A percentile compares a stretch with the other conserved stretches of the same genome.
These are phyloP conservation scores for Paracentrotus lividus DNA, from an alignment of 53 echinoderm and acorn worm species.

Conservation along the genomic window DNA sequence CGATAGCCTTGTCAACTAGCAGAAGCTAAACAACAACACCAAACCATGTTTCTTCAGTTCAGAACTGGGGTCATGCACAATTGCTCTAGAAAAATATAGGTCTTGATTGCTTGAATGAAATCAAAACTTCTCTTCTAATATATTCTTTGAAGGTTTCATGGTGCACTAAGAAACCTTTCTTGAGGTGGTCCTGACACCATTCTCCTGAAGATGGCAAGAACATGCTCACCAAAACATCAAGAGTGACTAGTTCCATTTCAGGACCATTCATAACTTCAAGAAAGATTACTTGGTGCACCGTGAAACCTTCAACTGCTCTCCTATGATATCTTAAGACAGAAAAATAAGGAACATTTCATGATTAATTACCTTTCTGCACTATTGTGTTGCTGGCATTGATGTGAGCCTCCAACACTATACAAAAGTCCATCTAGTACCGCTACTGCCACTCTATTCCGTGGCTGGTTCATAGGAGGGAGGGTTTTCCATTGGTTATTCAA, in stretches of 20 bases:
- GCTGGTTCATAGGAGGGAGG: constrained; percentile 85
- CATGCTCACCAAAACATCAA: too few species aligned
- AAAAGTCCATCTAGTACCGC: constrained; percentile 92
- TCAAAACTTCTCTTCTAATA: too few species aligned
- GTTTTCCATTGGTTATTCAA: constrained; percentile 92
- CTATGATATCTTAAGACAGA: too few species aligned
- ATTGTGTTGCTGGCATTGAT: constrained; percentile 92
- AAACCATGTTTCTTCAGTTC: not conserved
- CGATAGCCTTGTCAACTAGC: constrained; percentile 11
- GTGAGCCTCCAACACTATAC: constrained; percentile 97
- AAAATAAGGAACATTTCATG: not conserved
- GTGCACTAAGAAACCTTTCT: too few species aligned
- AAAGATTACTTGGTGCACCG: too few species aligned
- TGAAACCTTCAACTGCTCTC: too few species aligned
- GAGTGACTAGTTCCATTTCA: too few species aligned
- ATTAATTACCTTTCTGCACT: constrained; percentile 89
- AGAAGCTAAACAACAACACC: not conserved
- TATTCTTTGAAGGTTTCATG: too few species aligned
- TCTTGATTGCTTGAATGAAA: too few species aligned
- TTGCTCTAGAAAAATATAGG: not conserved
- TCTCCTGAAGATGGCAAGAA: too few species aligned
- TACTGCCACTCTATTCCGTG: constrained; percentile 93
- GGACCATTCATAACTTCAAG: too few species aligned
- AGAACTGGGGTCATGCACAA: not conserved
- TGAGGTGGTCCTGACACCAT: too few species aligned